Evolutionary conservation across 2,888 invertebrate species (phyloP).

Genomic region (Andrena camellia): DNA sequence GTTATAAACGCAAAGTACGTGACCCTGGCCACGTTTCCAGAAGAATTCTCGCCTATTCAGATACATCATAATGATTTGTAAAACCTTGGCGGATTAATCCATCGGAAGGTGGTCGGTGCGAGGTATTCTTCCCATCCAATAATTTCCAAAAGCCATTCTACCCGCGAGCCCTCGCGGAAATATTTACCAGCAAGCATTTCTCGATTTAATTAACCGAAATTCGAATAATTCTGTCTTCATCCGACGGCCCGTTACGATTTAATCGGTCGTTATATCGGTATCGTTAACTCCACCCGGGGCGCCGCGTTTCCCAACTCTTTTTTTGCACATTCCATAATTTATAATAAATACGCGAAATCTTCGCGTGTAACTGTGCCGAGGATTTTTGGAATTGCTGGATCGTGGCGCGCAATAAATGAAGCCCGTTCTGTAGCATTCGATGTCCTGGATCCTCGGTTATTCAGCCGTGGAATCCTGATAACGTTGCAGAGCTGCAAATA

Average conservation of each 20-base stretch:
- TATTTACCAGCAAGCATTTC: conserved; percentile 29
- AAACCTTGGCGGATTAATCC: conserved; percentile 31
- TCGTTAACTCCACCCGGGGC: conserved; percentile 1
- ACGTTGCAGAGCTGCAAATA: conserved; percentile 49
- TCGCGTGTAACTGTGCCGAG: conserved; percentile 42
- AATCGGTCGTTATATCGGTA: conserved; percentile 16
- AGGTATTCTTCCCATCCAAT: background rate
- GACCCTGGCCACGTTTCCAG: conserved; percentile 53
- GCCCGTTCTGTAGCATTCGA: conserved; percentile 38
- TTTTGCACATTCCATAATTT: conserved; percentile 26
- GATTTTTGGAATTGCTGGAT: conserved; percentile 53
- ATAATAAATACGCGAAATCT: conserved; percentile 48
- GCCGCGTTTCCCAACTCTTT: conserved; percentile 7
- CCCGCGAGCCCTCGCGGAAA: conserved; percentile 17
- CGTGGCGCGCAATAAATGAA: conserved; percentile 37
- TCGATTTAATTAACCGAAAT: background rate
- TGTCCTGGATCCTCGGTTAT: conserved; percentile 53
- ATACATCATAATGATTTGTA: conserved; percentile 57
- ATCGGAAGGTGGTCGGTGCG: background rate
- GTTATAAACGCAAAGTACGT: conserved; percentile 73
- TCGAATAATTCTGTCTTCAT: conserved; percentile 9
- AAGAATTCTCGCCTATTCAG: conserved; percentile 49
- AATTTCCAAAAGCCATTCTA: conserved; percentile 2
- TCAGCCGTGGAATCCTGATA: conserved; percentile 55
- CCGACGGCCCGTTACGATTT: conserved; percentile 24